Percentiles rank a stretch among this genome's conserved stretches.
Conservation (phyloP, 2,888 invertebrate species). For the Dinocampus coccinellae region DNA sequence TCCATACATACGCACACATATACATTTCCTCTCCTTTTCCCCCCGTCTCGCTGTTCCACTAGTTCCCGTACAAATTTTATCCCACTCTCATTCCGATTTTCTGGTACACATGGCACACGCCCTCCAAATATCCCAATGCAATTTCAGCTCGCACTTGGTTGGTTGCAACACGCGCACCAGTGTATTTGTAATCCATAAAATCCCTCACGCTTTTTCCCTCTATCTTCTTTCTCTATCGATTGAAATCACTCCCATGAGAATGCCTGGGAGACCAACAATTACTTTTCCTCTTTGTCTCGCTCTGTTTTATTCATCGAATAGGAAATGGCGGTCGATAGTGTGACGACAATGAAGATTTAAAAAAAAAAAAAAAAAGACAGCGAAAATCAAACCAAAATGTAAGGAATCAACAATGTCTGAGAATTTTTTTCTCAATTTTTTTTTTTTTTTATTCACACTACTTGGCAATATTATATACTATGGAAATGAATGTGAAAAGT, state of each 20-base stretch:
- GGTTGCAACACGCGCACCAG: not conserved
- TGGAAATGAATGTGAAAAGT: not conserved
- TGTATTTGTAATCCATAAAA: slow-evolving; percentile 23
- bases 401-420: slow-evolving; percentile 23
- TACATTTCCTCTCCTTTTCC: too few relatives aligned
- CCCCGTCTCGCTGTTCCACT: not conserved
- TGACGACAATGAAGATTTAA: not conserved
- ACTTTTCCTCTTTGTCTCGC: slow-evolving; percentile 18
- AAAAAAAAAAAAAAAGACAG: not conserved
- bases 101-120: slow-evolving; percentile 16
- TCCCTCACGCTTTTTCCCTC: not conserved
- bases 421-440: too few relatives aligned
- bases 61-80: not conserved
- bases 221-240: too few relatives aligned
- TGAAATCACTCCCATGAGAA: slow-evolving; percentile 30
- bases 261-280: slow-evolving; percentile 30
- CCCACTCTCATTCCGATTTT: not conserved
- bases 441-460: too few relatives aligned
- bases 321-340: slow-evolving; percentile 1
- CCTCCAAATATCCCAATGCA: slow-evolving; percentile 8
- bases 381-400: slow-evolving; percentile 14
- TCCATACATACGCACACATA: slow-evolving; percentile 16
- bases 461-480: not conserved
- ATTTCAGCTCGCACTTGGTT: not conserved
- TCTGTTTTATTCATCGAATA: slow-evolving; percentile 31